phyloP scores from a whole-genome alignment of 2,113 vertebrate species.

The Tragelaphus imberbis region DNA sequence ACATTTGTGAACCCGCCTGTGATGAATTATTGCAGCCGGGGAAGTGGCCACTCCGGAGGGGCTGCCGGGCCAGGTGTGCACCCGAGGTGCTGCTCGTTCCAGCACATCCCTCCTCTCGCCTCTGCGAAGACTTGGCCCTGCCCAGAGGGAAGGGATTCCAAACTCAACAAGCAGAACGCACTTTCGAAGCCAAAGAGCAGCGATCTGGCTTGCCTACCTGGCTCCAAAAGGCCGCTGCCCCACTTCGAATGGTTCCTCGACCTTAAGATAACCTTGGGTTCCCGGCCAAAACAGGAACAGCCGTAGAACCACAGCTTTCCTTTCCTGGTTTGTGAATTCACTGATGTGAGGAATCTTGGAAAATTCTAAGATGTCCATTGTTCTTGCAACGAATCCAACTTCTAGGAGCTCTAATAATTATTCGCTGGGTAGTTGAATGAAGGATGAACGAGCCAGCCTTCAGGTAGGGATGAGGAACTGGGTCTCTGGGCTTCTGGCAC shows the following conservation, averaged over 20 bases:
- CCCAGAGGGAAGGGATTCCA: background rate
- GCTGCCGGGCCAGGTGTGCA: slow-evolving; percentile 52
- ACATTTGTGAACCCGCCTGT: slow-evolving; percentile 60
- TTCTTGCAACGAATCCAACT: background rate
- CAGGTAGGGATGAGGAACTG: no score
- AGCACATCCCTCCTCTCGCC: fast-evolving
- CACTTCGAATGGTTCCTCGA: fast-evolving
- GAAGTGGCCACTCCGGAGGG: slow-evolving; percentile 44
- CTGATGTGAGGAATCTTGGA: background rate
- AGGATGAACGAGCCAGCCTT: background rate
- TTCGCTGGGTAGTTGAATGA: background rate
- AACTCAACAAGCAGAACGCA: fast-evolving
- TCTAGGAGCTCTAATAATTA: background rate
- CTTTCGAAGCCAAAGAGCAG: background rate
- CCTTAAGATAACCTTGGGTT: background rate
- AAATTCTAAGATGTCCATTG: background rate
- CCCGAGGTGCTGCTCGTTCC: background rate
- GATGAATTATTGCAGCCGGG: slow-evolving; percentile 69
- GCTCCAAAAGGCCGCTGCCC: background rate
- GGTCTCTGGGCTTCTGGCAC: background rate
- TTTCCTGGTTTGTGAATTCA: background rate
- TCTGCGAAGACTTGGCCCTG: background rate
- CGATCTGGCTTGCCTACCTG: fast-evolving
- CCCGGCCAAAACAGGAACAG: background rate
- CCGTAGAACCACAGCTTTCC: fast-evolving